phyloP scores from a whole-genome alignment of 2,797 vertebrate genomes.

The Phoeniculus purpureus region DNA sequence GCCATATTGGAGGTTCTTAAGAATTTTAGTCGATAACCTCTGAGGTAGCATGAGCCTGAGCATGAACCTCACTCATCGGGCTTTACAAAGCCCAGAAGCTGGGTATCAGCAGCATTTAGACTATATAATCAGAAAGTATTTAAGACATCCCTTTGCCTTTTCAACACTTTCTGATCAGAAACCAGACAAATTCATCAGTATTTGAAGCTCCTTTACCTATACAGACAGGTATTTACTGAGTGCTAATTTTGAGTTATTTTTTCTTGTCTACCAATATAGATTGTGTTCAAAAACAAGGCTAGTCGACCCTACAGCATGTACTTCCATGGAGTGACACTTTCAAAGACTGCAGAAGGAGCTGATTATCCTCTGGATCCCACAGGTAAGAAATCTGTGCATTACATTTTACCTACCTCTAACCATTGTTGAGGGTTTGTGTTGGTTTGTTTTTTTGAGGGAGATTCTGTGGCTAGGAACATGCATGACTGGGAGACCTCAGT shows the following conservation, averaged over 20 bases:
- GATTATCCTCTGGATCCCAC: constrained; percentile 84
- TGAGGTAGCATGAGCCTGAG: neutral
- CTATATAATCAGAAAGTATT: neutral
- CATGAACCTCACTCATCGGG: neutral
- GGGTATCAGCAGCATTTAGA: neutral
- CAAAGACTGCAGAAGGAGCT: constrained; percentile 85
- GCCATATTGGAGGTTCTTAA: neutral
- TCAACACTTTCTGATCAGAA: neutral
- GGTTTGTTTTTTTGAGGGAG: neutral
- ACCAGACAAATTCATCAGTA: neutral
- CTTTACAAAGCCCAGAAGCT: neutral
- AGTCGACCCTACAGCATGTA: constrained; percentile 95
- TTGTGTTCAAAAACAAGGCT: constrained; percentile 95
- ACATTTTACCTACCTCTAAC: neutral
- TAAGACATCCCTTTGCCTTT: neutral
- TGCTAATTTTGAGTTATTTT: neutral
- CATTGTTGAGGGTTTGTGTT: neutral
- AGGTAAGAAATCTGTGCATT: constrained; percentile 63
- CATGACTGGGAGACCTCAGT: neutral
- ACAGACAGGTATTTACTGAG: neutral
- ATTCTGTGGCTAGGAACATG: neutral
- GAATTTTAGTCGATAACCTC: neutral
- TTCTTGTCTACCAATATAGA: constrained; percentile 74
- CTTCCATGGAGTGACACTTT: constrained; percentile 92
- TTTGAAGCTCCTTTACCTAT: neutral